Percentiles rank a stretch among this genome's conserved stretches.
Conservation (phyloP, 2,797 vertebrate genomes). For the Epinephelus malabaricus region DNA sequence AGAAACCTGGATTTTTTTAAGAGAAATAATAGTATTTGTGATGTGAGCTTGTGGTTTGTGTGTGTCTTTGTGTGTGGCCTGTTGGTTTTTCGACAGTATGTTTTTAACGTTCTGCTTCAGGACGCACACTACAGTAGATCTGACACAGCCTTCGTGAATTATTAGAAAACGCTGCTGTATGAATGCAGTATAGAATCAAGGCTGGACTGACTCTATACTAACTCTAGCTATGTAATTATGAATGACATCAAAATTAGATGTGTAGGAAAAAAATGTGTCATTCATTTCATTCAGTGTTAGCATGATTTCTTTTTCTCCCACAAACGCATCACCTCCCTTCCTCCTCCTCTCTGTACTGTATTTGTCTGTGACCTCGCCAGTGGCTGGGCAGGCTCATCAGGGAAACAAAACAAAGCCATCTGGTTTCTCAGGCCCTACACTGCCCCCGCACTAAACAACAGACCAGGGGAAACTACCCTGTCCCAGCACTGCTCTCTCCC, state of each 20-base stretch:
- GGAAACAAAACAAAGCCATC: conserved; percentile 90
- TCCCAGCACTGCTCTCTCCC: conserved; percentile 55
- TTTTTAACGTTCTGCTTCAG: background rate
- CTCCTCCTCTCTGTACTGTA: conserved; percentile 56
- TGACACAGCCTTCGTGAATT: background rate
- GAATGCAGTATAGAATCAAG: background rate
- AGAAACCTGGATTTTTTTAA: background rate
- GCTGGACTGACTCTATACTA: no score
- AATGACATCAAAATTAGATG: background rate
- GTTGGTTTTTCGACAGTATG: background rate
- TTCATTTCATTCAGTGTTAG: conserved; percentile 1
- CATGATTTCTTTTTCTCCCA: conserved; percentile 59
- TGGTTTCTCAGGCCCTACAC: conserved; percentile 89
- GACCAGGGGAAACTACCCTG: conserved; percentile 80
- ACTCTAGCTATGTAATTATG: background rate
- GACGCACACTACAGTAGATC: background rate
- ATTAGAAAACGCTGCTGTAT: background rate
- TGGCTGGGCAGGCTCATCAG: conserved; percentile 77
- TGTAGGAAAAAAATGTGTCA: background rate
- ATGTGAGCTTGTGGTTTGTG: conserved; percentile 20
- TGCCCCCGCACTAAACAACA: conserved; percentile 78
- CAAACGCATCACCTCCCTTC: conserved; percentile 64
- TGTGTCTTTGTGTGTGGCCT: conserved; percentile 17
- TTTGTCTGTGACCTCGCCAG: conserved; percentile 80
- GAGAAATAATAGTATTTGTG: background rate